Percentiles rank a stretch among this genome's conserved stretches.
phyloP scores from a whole-genome alignment of 2,113 vertebrate genomes.

The Odocoileus virginianus region DNA sequence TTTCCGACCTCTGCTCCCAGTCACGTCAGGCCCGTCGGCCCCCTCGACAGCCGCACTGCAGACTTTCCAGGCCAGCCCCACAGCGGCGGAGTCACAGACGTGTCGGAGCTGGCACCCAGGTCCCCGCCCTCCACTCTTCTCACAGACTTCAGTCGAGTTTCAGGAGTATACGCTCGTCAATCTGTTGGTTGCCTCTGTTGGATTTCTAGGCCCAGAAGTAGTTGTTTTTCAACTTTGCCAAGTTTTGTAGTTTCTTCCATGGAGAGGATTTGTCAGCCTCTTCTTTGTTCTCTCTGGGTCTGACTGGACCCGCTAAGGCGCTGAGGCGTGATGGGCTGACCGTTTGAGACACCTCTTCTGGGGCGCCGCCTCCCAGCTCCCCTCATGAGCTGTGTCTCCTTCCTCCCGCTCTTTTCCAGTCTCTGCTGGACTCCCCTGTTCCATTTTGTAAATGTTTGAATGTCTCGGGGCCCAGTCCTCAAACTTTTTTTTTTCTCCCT shows the following conservation, averaged over 20 bases:
- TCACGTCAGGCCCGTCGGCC: not conserved
- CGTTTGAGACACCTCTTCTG: not conserved
- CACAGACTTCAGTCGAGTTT: not conserved
- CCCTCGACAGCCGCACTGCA: not conserved
- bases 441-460: not conserved
- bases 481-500: not conserved
- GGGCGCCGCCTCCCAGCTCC: not conserved
- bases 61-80: not conserved
- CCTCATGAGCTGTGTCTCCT: not conserved
- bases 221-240: not conserved
- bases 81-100: not conserved
- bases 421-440: not conserved
- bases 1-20: not conserved
- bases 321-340: not conserved
- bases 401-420: not conserved
- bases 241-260: not conserved
- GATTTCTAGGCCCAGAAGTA: not conserved
- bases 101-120: not conserved
- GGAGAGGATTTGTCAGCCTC: not conserved
- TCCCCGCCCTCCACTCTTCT: fast-evolving
- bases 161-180: not conserved
- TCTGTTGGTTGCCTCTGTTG: not conserved
- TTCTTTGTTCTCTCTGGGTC: not conserved
- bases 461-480: not conserved
- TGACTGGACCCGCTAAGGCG: not conserved